These are phyloP conservation scores for Pedionomus torquatus DNA, from an alignment of 2,113 vertebrate genomes.

Conservation along the genomic window DNA sequence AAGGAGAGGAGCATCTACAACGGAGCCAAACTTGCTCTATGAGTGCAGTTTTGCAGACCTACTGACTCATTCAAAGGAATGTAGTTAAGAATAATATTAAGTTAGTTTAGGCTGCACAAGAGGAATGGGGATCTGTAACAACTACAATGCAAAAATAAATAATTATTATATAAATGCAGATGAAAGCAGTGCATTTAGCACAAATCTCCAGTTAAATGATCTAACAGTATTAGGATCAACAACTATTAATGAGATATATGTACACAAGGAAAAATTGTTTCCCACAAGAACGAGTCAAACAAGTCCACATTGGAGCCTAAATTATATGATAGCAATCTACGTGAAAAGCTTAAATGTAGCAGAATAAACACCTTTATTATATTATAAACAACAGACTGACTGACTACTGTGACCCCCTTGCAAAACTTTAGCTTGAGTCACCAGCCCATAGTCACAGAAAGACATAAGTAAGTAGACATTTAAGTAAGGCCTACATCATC, in stretches of 20 bases:
- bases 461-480: not conserved
- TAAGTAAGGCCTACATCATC: not conserved
- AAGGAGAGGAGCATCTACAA: not conserved
- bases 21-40: not conserved
- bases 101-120: not conserved
- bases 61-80: not conserved
- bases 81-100: not conserved
- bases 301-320: conserved; percentile 6
- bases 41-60: not conserved
- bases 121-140: not conserved
- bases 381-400: not conserved
- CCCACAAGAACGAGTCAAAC: conserved; percentile 28
- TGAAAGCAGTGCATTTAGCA: not conserved
- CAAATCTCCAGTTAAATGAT: not conserved
- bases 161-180: not conserved
- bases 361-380: conserved; percentile 8
- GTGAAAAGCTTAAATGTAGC: conserved; percentile 6
- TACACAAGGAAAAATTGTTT: not conserved
- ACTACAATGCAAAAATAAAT: not conserved
- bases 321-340: conserved; percentile 17
- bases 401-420: not conserved
- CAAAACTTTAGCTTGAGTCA: not conserved
- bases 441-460: not conserved
- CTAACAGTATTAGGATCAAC: not conserved
- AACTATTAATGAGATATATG: conserved; percentile 11